A percentile compares a stretch with the other conserved stretches of the same genome.
Evolutionary conservation across 92 coral and sea anemone genomes (phyloP).

Genomic region (Palythoa caribaeorum): DNA sequence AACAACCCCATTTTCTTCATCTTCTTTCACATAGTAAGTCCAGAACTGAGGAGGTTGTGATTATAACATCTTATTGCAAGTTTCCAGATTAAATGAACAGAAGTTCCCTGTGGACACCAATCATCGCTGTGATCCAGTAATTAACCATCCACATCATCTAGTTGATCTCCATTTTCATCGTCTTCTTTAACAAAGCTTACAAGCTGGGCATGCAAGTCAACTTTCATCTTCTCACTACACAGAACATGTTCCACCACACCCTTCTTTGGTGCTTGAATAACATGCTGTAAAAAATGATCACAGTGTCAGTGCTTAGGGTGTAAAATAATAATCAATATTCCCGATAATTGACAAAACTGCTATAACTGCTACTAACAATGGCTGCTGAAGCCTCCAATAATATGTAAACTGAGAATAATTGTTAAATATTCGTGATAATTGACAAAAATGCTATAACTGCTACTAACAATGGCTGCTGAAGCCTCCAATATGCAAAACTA

Average conservation of each 20-base stretch:
- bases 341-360: conserved; percentile 92
- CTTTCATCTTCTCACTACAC: conserved; percentile 78
- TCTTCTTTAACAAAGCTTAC: conserved; percentile 74
- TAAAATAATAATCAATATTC: neutral
- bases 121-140: neutral
- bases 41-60: neutral
- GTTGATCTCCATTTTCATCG: conserved; percentile 45
- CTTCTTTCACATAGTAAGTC: conserved; percentile 61
- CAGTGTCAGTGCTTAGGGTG: neutral
- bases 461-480: conserved; percentile 52
- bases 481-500: no score
- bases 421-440: conserved; percentile 51
- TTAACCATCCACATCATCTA: conserved; percentile 45
- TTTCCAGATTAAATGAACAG: neutral
- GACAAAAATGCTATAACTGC: conserved; percentile 97
- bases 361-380: conserved; percentile 81
- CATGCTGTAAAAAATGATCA: conserved; percentile 72
- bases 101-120: neutral
- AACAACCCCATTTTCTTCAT: conserved; percentile 41
- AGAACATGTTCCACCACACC: conserved; percentile 83
- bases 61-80: neutral
- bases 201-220: conserved; percentile 88
- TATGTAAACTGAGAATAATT: no score
- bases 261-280: conserved; percentile 93
- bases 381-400: no score